Conservation (phyloP, 2,113 vertebrate genomes). For the Emydura subglobosa region DNA sequence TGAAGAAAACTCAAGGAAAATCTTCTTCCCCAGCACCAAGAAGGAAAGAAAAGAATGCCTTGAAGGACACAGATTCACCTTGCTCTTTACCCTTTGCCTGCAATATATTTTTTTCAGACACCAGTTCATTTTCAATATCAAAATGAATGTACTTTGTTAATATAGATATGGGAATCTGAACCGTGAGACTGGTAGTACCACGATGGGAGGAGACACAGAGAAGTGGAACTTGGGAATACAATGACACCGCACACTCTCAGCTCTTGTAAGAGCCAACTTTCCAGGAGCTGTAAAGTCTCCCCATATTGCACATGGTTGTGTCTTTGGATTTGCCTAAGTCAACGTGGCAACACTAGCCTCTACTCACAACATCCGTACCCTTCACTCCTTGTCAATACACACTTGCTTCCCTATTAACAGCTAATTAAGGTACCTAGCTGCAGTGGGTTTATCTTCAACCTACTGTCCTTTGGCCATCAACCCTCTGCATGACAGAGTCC, state of each 20-base stretch:
- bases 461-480: too few relatives aligned
- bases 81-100: not conserved
- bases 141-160: not conserved
- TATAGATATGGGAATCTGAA: not conserved
- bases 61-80: not conserved
- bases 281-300: not conserved
- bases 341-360: too few relatives aligned
- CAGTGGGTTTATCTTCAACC: too few relatives aligned
- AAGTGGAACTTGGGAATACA: not conserved
- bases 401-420: too few relatives aligned
- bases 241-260: not conserved
- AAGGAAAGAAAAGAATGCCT: not conserved
- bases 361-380: too few relatives aligned
- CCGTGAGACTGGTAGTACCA: not conserved
- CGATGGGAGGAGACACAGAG: not conserved
- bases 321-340: not conserved
- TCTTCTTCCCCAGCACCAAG: not conserved
- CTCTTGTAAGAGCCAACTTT: not conserved
- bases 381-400: too few relatives aligned
- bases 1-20: slow-evolving; percentile 2
- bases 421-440: too few relatives aligned
- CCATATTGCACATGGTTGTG: not conserved
- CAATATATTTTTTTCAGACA: not conserved
- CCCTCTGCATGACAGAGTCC: too few relatives aligned
- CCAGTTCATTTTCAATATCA: not conserved